Base-by-base conservation (phyloP, 2,113 vertebrate species). In the Chitala chitala region DNA sequence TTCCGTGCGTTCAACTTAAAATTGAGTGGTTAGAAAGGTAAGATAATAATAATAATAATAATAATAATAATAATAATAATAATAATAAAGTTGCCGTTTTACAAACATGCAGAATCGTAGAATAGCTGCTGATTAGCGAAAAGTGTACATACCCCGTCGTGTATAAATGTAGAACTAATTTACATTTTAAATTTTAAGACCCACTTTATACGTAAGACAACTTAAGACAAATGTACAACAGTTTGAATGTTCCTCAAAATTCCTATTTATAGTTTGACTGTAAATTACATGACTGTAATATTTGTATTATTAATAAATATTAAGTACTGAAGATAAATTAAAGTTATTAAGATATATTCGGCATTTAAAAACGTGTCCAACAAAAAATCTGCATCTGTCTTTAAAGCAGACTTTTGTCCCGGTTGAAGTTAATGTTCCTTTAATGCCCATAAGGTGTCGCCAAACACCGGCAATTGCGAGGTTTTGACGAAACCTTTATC, bases 401-500 rank as follows among this genome's bases (percentile, higher is more conserved):
- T 63, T 38, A 38, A 4, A 46, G 44, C 44, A 46, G n/a, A n/a
- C n/a, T n/a, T n/a, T n/a, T n/a, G n/a, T n/a, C n/a, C n/a, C n/a
- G n/a, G n/a, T n/a, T n/a, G n/a, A n/a, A n/a, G n/a, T 48, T 50
- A 24, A 22, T 20, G 63, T 53, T 29, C n/a, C 24, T 22, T 3
- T 1, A 7, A 44, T 26, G 31, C 36, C 78, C 81, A 82, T 78
- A 78, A 81, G 73, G 79, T 54, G 76, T 76, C 76, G 75, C 75
- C 78, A 81, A 71, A 80, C 76, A 78, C 79, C 63, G 80, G 69
- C 73, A 42, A 80, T 61, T 78, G 51, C 50, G n/a, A 46, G 17
- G 4, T 10, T n/a, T 38, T 44, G 8, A 20, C 12, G 8, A 10
- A 24, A 13, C 15, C 9, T n/a, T n/a, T 44, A 22, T 38, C 6